phyloP scores from a whole-genome alignment of 2,888 invertebrate species.

The Maniola hyperantus region DNA sequence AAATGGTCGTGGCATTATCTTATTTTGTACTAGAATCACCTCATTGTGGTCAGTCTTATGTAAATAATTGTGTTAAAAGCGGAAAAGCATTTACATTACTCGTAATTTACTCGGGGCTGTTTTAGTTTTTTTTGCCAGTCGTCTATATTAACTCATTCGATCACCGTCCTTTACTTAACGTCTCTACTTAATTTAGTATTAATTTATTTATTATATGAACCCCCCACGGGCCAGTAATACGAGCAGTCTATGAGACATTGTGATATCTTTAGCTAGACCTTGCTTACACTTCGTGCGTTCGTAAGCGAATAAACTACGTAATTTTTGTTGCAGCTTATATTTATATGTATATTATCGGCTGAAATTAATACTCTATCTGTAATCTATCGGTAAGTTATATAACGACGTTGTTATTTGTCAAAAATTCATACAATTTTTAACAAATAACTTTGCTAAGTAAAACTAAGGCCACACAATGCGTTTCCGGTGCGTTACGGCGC shows the following conservation, averaged over 20 bases:
- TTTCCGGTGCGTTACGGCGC: too few relatives aligned
- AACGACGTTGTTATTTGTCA: too few relatives aligned
- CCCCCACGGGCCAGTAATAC: conserved; percentile 78
- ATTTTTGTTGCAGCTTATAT: conserved; percentile 59
- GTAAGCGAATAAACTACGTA: conserved; percentile 35
- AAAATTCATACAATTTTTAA: too few relatives aligned
- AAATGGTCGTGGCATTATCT: conserved; percentile 68
- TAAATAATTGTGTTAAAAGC: conserved; percentile 54
- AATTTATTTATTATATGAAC: conserved; percentile 65
- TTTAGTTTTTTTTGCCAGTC: conserved; percentile 57
- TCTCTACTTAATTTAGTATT: conserved; percentile 80
- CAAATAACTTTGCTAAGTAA: too few relatives aligned
- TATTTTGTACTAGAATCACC: conserved; percentile 62
- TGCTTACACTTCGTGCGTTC: conserved; percentile 45
- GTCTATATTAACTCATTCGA: conserved; percentile 47
- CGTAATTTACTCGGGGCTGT: conserved; percentile 43
- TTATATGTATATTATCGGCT: conserved; percentile 27
- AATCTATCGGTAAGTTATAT: too few relatives aligned
- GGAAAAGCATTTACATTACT: conserved; percentile 69
- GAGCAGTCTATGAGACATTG: conserved; percentile 79
- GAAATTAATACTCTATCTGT: too few relatives aligned
- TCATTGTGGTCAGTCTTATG: conserved; percentile 75
- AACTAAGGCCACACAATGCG: too few relatives aligned
- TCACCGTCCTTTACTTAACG: conserved; percentile 77
- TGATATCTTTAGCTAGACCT: conserved; percentile 73